These are phyloP conservation scores for Drosophila kikkawai DNA, from an alignment of 1,140 invertebrate species.

Conservation along the genomic window DNA sequence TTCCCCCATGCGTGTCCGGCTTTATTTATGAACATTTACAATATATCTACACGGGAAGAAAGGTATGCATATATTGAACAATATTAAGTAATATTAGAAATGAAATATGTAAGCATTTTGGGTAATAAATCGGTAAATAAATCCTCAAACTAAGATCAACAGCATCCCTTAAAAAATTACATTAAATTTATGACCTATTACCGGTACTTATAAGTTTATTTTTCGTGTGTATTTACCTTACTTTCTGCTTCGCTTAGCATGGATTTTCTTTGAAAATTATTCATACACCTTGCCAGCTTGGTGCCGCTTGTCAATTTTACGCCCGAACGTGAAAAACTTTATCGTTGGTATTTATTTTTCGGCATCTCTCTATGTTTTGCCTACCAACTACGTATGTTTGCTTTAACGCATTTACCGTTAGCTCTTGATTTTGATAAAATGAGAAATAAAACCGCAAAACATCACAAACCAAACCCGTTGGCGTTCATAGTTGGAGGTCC, in stretches of 20 bases:
- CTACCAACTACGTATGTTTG: background rate
- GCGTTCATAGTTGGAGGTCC: conserved; percentile 23
- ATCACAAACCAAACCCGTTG: conserved; percentile 44
- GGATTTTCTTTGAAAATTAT: conserved; percentile 47
- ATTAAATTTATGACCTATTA: background rate
- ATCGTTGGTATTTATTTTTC: conserved; percentile 39
- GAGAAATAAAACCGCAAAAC: conserved; percentile 16
- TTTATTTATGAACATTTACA: conserved; percentile 32
- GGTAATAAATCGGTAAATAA: background rate
- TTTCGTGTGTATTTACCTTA: background rate
- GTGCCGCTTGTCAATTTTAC: conserved; percentile 57
- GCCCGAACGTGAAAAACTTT: conserved; percentile 52
- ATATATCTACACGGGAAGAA: background rate
- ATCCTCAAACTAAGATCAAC: background rate
- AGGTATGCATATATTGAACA: background rate
- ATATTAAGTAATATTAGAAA: too few relatives aligned
- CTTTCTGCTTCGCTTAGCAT: conserved; percentile 23
- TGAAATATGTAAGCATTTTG: too few relatives aligned
- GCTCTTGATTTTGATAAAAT: conserved; percentile 32
- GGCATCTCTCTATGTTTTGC: conserved; percentile 13
- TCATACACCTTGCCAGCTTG: conserved; percentile 41
- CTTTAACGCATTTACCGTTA: conserved; percentile 46
- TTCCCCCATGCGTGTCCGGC: conserved; percentile 1
- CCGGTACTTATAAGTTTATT: background rate
- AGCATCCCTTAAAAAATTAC: background rate